phyloP scores from a whole-genome alignment of 1,140 invertebrate genomes.

The Achatina immaculata region DNA sequence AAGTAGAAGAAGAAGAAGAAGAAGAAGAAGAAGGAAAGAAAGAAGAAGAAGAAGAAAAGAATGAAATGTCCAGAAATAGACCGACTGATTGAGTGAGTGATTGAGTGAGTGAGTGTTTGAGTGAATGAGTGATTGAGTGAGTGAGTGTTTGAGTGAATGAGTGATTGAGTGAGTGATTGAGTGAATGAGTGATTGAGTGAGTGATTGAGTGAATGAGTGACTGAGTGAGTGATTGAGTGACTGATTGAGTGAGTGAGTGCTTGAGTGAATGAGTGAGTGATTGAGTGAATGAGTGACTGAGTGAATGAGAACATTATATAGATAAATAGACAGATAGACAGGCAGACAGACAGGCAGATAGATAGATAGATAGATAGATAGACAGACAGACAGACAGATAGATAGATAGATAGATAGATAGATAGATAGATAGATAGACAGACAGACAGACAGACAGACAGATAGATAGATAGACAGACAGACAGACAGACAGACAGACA shows the following conservation, averaged over 20 bases:
- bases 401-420: neutral
- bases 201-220: neutral
- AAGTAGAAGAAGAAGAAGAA: slow-evolving; percentile 10
- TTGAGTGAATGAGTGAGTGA: neutral
- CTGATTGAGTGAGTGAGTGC: neutral
- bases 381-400: neutral
- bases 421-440: neutral
- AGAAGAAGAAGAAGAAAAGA: slow-evolving; percentile 7
- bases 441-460: neutral
- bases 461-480: neutral
- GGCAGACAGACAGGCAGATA: neutral
- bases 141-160: neutral
- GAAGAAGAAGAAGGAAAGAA: slow-evolving; percentile 10
- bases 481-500: neutral
- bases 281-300: neutral
- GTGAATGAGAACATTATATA: too few relatives aligned
- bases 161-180: neutral
- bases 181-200: neutral
- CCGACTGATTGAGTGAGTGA: too few relatives aligned
- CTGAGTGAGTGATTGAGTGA: neutral
- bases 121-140: neutral
- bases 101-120: neutral
- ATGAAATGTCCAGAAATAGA: neutral
- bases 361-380: neutral
- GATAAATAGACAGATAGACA: too few relatives aligned